Evolutionary conservation across 2,113 vertebrate species (phyloP).

Genomic region (Pandion haliaetus): DNA sequence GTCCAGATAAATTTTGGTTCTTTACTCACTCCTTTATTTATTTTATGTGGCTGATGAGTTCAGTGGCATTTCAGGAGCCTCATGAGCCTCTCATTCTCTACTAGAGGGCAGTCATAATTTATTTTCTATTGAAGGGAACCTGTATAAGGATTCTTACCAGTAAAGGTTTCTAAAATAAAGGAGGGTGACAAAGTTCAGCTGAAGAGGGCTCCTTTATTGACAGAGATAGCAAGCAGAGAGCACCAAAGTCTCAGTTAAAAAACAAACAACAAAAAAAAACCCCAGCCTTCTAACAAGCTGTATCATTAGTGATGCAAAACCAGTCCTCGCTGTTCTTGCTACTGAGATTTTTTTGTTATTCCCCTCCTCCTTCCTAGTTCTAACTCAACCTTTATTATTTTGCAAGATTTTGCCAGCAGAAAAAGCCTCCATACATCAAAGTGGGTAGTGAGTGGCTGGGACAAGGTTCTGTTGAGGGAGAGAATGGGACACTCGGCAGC

Average conservation of each 20-base stretch:
- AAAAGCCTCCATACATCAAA: slow-evolving; percentile 36
- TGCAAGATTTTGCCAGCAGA: slow-evolving; percentile 3
- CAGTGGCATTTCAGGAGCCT: background rate
- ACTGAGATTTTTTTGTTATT: background rate
- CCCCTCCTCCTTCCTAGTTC: background rate
- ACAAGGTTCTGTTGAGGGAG: background rate
- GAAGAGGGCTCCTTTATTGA: background rate
- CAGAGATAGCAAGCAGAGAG: background rate
- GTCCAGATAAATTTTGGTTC: background rate
- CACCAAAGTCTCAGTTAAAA: background rate
- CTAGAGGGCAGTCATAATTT: background rate
- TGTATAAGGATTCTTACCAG: background rate
- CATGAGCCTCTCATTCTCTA: background rate
- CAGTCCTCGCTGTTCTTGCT: background rate
- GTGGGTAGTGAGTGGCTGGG: background rate
- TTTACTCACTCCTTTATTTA: background rate
- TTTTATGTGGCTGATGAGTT: background rate
- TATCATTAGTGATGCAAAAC: slow-evolving; percentile 11
- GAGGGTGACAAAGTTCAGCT: background rate
- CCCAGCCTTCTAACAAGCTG: background rate
- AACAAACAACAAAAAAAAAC: background rate
- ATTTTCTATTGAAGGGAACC: background rate
- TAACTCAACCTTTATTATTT: slow-evolving; percentile 34
- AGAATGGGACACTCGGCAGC: background rate
- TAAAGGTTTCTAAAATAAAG: background rate